These are phyloP conservation scores for Casuarius casuarius DNA, from an alignment of 2,113 vertebrate genomes.

Conservation along the genomic window DNA sequence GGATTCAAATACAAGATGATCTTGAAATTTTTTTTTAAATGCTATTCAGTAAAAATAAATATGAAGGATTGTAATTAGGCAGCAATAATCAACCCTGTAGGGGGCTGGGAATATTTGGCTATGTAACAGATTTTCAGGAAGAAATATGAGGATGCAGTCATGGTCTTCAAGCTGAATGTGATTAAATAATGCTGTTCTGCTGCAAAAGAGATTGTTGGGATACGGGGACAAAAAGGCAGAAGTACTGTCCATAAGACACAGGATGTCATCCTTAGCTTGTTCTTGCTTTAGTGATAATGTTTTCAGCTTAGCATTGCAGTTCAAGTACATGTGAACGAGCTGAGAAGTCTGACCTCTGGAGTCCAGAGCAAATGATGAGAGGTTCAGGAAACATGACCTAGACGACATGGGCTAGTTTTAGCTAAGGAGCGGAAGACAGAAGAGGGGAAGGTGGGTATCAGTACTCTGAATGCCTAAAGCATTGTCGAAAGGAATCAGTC, in stretches of 20 bases:
- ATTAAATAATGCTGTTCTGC: background rate
- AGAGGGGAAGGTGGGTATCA: background rate
- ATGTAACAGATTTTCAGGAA: background rate
- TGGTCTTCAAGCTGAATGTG: background rate
- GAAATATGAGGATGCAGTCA: background rate
- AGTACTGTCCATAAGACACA: background rate
- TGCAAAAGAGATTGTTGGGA: background rate
- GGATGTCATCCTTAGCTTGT: background rate
- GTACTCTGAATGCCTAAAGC: background rate
- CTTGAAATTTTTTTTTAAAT: background rate
- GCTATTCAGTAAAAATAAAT: background rate
- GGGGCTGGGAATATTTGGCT: background rate
- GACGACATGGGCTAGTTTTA: background rate
- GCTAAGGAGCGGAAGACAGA: background rate
- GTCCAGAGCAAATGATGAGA: background rate
- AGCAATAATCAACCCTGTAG: background rate
- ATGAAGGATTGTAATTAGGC: background rate
- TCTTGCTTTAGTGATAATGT: background rate
- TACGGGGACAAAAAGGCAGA: background rate
- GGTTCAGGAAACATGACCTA: background rate
- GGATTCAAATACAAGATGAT: background rate
- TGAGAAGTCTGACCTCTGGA: background rate
- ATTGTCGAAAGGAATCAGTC: background rate
- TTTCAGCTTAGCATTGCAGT: background rate
- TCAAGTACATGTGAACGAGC: background rate